phyloP scores from a whole-genome alignment of 2,113 vertebrate species.

The Asarcornis scutulata region DNA sequence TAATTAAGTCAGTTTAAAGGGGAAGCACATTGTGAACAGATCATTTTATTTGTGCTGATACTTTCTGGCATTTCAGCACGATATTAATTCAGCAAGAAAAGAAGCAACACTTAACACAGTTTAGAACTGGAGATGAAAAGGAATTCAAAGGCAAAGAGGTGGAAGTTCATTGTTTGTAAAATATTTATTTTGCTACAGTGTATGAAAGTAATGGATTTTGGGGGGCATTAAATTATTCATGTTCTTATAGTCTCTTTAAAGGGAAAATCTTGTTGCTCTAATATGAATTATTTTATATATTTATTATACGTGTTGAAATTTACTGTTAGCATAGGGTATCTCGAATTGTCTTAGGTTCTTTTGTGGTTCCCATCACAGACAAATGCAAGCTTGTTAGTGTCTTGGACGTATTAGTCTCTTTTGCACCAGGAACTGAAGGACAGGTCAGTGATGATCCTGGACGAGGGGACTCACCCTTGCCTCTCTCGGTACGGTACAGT shows the following conservation, averaged over 20 bases:
- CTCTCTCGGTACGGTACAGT: not conserved
- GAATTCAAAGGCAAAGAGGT: not conserved
- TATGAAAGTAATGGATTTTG: slow-evolving; percentile 11
- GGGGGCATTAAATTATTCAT: slow-evolving; percentile 26
- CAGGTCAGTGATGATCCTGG: not conserved
- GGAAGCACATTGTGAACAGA: slow-evolving; percentile 15
- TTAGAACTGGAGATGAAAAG: not conserved
- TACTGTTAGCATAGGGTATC: not conserved
- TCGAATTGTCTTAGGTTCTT: not conserved
- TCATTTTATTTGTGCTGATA: slow-evolving; percentile 8
- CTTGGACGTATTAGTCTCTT: not conserved
- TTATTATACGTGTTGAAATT: not conserved
- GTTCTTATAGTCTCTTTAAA: not conserved
- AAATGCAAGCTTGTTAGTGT: not conserved
- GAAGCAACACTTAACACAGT: not conserved
- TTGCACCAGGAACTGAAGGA: not conserved
- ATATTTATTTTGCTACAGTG: slow-evolving; percentile 19
- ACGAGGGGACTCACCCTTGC: not conserved
- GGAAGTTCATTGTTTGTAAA: slow-evolving; percentile 36
- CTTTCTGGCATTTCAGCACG: not conserved
- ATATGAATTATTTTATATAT: not conserved
- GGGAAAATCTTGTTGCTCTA: not conserved
- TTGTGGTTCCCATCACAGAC: not conserved
- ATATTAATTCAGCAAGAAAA: not conserved
- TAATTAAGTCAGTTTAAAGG: slow-evolving; percentile 34